Conservation (phyloP, 2,797 vertebrate genomes). For the Trachurus trachurus region DNA sequence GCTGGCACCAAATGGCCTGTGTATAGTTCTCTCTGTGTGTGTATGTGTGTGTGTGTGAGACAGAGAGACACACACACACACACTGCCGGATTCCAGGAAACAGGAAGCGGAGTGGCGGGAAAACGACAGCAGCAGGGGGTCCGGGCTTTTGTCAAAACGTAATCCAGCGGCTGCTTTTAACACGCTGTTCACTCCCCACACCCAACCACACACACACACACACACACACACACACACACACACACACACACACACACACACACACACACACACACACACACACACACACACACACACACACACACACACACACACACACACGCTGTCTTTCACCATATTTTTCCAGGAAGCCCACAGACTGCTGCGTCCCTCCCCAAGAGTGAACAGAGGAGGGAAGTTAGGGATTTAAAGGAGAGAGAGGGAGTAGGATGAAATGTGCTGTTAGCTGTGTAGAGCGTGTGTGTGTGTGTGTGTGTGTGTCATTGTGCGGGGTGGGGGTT, state of each 20-base stretch:
- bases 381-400: conserved; percentile 30
- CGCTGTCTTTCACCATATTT: conserved; percentile 33
- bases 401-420: conserved; percentile 30
- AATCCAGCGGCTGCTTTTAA: conserved; percentile 67
- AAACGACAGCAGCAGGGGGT: conserved; percentile 69
- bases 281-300: neutral
- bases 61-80: conserved; percentile 42
- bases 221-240: neutral
- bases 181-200: conserved; percentile 11
- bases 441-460: neutral
- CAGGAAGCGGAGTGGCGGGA: conserved; percentile 80
- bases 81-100: conserved; percentile 76
- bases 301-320: neutral
- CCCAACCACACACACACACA: neutral
- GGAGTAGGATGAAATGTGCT: conserved; percentile 31
- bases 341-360: conserved; percentile 54
- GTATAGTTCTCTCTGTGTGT: conserved; percentile 25
- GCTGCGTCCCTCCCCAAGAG: conserved; percentile 38
- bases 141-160: conserved; percentile 73
- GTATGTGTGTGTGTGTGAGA: conserved; percentile 46
- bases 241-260: neutral
- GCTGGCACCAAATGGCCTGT: conserved; percentile 66
- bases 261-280: neutral
- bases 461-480: conserved; percentile 8
- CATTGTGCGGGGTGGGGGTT: neutral